These are phyloP conservation scores for Lithobates pipiens DNA, from an alignment of 2,797 vertebrate species.

Conservation along the genomic window DNA sequence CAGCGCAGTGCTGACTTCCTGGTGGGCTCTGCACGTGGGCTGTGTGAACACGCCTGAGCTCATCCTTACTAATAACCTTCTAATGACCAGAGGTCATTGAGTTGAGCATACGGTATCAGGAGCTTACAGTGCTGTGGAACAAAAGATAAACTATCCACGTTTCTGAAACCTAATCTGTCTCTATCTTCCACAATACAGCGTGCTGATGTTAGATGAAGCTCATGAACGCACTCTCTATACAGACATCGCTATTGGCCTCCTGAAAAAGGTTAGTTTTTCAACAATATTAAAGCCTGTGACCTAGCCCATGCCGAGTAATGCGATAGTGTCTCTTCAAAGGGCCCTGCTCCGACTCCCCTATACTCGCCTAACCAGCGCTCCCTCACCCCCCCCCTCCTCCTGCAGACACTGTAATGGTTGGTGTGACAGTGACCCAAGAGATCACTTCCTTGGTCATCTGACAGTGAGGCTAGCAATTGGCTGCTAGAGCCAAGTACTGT, in stretches of 20 bases:
- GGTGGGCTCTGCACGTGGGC: too few species aligned
- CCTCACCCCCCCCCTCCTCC: too few species aligned
- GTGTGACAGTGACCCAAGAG: too few species aligned
- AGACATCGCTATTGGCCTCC: constrained; percentile 94
- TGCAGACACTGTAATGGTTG: too few species aligned
- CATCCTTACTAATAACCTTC: background rate
- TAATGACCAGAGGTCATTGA: background rate
- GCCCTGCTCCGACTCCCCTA: too few species aligned
- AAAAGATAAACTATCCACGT: background rate
- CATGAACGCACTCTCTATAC: constrained; percentile 97
- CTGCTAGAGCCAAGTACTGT: background rate
- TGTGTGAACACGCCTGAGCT: too few species aligned
- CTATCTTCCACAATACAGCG: constrained; percentile 72
- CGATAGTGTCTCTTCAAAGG: too few species aligned
- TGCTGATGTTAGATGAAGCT: constrained; percentile 95
- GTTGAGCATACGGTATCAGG: background rate
- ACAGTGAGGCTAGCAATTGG: background rate
- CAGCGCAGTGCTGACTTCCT: too few species aligned
- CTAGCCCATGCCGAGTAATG: too few species aligned
- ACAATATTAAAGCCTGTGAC: background rate
- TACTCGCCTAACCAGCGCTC: too few species aligned
- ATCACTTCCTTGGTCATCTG: background rate
- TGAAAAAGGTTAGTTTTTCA: constrained; percentile 88
- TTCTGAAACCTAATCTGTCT: background rate
- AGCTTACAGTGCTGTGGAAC: background rate